phyloP scores from a whole-genome alignment of 2,888 invertebrate species.

The Toxonevra muliebris region DNA sequence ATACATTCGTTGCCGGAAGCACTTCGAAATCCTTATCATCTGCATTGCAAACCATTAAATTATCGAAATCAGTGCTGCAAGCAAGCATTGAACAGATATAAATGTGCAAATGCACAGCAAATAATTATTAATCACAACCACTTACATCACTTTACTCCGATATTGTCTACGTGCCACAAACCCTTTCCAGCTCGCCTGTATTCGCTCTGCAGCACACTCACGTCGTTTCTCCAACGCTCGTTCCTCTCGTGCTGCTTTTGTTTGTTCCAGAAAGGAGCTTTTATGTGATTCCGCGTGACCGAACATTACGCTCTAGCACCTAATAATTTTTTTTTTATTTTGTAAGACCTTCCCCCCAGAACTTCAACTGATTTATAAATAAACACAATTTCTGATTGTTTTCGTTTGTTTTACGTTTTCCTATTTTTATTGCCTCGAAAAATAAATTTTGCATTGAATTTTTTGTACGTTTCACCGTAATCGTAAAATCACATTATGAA shows the following conservation, averaged over 20 bases:
- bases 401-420: background rate
- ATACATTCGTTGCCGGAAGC: conserved; percentile 75
- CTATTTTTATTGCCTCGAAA: background rate
- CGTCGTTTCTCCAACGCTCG: conserved; percentile 84
- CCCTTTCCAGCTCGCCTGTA: conserved; percentile 80
- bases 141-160: conserved; percentile 76
- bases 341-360: background rate
- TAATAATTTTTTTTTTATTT: background rate
- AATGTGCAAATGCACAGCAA: background rate
- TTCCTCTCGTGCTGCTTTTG: conserved; percentile 90
- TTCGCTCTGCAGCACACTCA: conserved; percentile 76
- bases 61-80: conserved; percentile 80
- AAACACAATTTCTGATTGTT: too few relatives aligned
- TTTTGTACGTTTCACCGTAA: background rate
- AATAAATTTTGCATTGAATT: background rate
- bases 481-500: background rate
- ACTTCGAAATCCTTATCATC: conserved; percentile 67
- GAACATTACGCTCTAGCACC: conserved; percentile 67
- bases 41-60: conserved; percentile 70
- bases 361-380: background rate
- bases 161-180: conserved; percentile 77
- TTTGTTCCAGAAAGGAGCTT: conserved; percentile 81
- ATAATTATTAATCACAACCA: conserved; percentile 41
- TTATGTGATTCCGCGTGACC: conserved; percentile 74
- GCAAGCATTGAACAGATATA: conserved; percentile 18